Conservation (phyloP, 2,113 vertebrate genomes). For the Mormoops blainvillei region DNA sequence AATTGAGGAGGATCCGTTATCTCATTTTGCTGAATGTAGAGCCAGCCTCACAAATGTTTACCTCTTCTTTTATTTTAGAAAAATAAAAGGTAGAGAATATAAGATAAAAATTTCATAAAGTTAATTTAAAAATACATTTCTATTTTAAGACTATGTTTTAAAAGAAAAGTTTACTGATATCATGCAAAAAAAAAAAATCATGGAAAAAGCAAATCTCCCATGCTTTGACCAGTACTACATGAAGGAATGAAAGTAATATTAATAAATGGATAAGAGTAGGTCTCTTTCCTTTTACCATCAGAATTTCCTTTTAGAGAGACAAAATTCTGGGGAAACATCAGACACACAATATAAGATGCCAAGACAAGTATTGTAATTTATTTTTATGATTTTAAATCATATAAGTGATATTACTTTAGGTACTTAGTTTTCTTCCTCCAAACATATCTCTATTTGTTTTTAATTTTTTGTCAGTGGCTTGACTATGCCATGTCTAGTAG, state of each 20-base stretch:
- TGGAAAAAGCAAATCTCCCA: background rate
- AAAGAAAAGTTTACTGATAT: background rate
- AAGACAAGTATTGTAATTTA: background rate
- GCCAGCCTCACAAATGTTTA: background rate
- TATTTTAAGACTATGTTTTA: background rate
- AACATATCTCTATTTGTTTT: background rate
- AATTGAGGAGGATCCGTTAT: background rate
- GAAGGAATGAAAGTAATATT: background rate
- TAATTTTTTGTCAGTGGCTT: background rate
- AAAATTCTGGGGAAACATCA: background rate
- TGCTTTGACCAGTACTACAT: background rate
- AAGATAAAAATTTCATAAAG: background rate
- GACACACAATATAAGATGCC: background rate
- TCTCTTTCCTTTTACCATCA: background rate
- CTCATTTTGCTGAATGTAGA: background rate
- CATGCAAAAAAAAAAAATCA: background rate
- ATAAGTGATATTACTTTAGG: background rate
- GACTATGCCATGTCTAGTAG: background rate
- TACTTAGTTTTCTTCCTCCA: background rate
- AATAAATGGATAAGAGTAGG: background rate
- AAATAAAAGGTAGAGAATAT: background rate
- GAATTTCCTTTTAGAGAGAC: background rate
- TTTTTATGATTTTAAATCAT: slow-evolving; percentile 12
- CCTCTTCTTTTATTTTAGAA: background rate
- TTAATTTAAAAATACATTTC: background rate